Conservation (phyloP, 2,113 vertebrate genomes). For the Lepus americanus region DNA sequence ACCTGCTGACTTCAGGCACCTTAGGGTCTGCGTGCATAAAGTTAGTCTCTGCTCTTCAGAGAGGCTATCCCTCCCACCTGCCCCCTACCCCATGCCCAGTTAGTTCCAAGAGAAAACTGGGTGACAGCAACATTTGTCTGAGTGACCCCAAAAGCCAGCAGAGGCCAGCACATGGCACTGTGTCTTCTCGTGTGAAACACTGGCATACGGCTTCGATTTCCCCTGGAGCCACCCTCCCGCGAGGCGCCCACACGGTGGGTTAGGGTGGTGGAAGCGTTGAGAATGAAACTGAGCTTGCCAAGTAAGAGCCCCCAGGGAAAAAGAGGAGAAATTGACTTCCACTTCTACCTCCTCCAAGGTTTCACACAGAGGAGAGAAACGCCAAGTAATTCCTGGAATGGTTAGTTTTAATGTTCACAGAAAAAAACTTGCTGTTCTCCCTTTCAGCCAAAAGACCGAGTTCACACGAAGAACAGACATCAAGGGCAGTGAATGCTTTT, state of each 20-base stretch:
- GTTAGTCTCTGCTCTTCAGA: not conserved
- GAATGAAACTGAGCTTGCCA: not conserved
- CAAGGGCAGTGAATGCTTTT: not conserved
- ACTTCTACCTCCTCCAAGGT: not conserved
- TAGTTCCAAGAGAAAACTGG: not conserved
- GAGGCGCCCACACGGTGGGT: not conserved
- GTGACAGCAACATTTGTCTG: accelerated
- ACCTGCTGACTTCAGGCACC: not conserved
- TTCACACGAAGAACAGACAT: not conserved
- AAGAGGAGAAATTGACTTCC: not conserved
- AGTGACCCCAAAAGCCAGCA: not conserved
- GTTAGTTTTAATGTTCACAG: not conserved
- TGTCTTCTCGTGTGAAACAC: accelerated
- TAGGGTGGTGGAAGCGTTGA: not conserved
- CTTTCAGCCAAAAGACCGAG: not conserved
- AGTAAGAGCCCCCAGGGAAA: not conserved
- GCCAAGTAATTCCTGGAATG: not conserved
- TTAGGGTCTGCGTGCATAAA: too few relatives aligned
- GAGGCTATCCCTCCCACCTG: not conserved
- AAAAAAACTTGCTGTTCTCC: slow-evolving; percentile 18
- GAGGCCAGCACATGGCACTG: accelerated
- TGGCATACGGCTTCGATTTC: accelerated
- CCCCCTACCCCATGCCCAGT: not conserved
- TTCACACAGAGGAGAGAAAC: not conserved
- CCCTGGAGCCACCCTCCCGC: not conserved